phyloP scores from a whole-genome alignment of 2,797 vertebrate genomes.

The Uromys caudimaculatus region DNA sequence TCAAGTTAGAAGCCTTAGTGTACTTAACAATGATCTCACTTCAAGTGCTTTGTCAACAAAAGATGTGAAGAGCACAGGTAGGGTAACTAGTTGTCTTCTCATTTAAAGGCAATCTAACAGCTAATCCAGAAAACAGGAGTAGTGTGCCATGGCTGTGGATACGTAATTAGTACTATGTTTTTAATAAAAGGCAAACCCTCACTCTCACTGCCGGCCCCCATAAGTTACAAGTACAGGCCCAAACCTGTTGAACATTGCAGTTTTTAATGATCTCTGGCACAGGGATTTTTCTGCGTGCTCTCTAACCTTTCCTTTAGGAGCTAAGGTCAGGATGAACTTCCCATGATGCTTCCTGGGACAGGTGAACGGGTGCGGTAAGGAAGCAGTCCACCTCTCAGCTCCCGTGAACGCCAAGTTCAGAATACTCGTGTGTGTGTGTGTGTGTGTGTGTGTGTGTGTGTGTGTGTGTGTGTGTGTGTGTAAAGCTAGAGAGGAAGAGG shows the following conservation, averaged over 20 bases:
- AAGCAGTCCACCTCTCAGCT: slow-evolving; percentile 40
- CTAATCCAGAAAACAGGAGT: background rate
- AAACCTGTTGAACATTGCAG: background rate
- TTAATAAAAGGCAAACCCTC: background rate
- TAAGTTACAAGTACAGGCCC: background rate
- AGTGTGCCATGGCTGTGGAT: background rate
- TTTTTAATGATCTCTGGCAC: background rate
- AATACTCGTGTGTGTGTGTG: background rate
- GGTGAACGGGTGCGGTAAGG: background rate
- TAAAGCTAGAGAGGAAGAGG: background rate
- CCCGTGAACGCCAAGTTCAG: slow-evolving; percentile 50
- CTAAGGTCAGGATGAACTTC: slow-evolving; percentile 26
- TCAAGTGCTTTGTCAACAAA: slow-evolving; percentile 17
- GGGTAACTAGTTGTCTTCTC: background rate
- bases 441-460: background rate
- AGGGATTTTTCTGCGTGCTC: background rate
- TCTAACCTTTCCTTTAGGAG: background rate
- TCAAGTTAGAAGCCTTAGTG: background rate
- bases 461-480: background rate
- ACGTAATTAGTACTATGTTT: background rate
- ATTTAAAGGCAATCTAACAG: background rate
- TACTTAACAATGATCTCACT: background rate
- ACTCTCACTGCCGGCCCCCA: background rate
- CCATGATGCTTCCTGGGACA: background rate
- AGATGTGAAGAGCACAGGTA: background rate